Evolutionary conservation across 1,140 invertebrate species (phyloP).

Genomic region (Goniozus legneri): DNA sequence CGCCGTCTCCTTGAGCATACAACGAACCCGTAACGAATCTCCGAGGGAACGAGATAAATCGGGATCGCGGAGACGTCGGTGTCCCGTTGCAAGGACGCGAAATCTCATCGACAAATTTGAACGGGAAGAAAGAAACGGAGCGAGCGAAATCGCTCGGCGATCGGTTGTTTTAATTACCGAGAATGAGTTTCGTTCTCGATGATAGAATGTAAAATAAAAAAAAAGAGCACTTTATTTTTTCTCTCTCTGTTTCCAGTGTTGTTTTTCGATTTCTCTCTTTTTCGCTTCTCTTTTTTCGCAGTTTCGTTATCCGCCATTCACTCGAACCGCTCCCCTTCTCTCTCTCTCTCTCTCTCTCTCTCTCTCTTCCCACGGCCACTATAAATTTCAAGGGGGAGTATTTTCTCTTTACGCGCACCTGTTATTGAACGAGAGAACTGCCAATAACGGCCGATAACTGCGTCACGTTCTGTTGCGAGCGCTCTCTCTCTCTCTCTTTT

Average conservation of each 20-base stretch:
- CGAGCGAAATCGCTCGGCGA: too few relatives aligned
- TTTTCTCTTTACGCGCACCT: constrained; percentile 37
- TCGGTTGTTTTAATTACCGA: constrained; percentile 21
- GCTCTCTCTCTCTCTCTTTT: constrained; percentile 3
- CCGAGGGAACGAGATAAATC: too few relatives aligned
- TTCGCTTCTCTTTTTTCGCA: neutral
- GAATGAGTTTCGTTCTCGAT: constrained; percentile 18
- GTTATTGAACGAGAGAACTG: constrained; percentile 47
- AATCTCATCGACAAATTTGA: neutral
- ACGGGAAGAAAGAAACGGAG: neutral
- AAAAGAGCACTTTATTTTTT: too few relatives aligned
- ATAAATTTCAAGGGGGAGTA: constrained; percentile 22
- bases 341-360: neutral
- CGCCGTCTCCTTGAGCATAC: too few relatives aligned
- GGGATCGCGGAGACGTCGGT: too few relatives aligned
- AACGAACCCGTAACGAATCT: too few relatives aligned
- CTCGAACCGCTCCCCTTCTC: too few relatives aligned
- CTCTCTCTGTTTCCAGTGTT: neutral
- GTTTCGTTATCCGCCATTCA: too few relatives aligned
- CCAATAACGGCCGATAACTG: constrained; percentile 47
- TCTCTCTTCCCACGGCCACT: too few relatives aligned
- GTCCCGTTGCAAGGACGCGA: too few relatives aligned
- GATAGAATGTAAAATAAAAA: too few relatives aligned
- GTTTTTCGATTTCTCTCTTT: constrained; percentile 6
- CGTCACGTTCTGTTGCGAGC: constrained; percentile 34